phyloP scores from a whole-genome alignment of 2,113 vertebrate species.

The Ciconia maguari region DNA sequence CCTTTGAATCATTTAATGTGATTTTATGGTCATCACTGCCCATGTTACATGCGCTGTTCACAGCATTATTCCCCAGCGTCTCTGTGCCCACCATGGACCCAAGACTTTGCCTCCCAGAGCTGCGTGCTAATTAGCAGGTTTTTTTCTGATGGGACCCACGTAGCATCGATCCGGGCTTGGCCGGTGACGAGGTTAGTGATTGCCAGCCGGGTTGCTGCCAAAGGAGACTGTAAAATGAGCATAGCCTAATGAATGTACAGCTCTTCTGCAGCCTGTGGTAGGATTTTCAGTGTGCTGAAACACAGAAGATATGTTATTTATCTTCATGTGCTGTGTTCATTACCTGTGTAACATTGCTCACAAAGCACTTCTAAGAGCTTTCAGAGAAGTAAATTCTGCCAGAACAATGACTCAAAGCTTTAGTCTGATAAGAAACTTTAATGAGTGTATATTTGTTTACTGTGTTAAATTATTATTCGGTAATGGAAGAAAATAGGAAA shows the following conservation, averaged over 20 bases:
- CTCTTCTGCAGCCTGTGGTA: not conserved
- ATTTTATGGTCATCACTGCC: not conserved
- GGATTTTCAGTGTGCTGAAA: not conserved
- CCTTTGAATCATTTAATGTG: not conserved
- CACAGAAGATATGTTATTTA: not conserved
- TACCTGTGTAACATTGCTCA: not conserved
- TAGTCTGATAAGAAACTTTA: conserved; percentile 8
- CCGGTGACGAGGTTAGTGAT: fast-evolving
- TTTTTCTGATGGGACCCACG: not conserved
- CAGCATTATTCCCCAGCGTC: not conserved
- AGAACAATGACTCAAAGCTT: conserved; percentile 21
- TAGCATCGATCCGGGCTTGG: fast-evolving
- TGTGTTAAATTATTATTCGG: conserved; percentile 5
- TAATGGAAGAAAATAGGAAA: conserved; percentile 53
- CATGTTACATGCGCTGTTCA: not conserved
- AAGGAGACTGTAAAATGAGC: not conserved
- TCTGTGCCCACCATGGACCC: fast-evolving
- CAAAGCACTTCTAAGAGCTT: not conserved
- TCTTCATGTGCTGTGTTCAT: not conserved
- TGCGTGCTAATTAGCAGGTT: not conserved
- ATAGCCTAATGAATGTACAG: not conserved
- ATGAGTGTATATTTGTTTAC: conserved; percentile 20
- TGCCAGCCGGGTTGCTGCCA: not conserved
- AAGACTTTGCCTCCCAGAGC: not conserved
- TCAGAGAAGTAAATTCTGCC: not conserved